Percentiles rank a stretch among this genome's conserved stretches.
phyloP scores from a whole-genome alignment of 2,113 vertebrate genomes.

The Tamias sibiricus region DNA sequence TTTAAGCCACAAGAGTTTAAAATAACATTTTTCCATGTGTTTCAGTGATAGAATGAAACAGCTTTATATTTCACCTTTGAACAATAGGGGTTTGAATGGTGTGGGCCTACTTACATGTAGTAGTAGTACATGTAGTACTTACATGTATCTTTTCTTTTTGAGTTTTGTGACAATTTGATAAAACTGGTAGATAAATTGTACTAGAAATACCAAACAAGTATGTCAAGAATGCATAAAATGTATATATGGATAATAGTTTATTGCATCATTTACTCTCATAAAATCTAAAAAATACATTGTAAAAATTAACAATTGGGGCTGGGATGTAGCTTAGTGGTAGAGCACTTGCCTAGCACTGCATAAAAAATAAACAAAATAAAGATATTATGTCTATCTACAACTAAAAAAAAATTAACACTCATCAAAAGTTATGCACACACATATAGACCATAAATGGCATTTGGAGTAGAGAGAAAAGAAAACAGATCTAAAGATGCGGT shows the following conservation, averaged over 20 bases:
- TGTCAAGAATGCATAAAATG: neutral
- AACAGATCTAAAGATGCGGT: neutral
- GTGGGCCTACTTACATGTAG: neutral
- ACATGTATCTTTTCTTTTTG: neutral
- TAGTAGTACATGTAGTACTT: too few relatives aligned
- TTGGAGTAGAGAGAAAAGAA: neutral
- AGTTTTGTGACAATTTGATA: neutral
- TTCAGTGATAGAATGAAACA: constrained; percentile 15
- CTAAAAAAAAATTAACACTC: neutral
- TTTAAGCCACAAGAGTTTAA: constrained; percentile 1
- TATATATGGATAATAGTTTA: neutral
- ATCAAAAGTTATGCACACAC: neutral
- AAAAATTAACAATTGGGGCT: neutral
- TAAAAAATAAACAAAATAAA: too few relatives aligned
- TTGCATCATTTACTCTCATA: neutral
- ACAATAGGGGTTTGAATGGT: neutral
- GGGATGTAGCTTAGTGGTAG: too few relatives aligned
- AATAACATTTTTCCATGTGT: neutral
- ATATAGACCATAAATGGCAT: neutral
- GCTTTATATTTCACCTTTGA: neutral
- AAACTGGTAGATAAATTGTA: neutral
- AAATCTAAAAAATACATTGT: neutral
- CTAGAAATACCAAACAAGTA: neutral
- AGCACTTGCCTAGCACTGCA: too few relatives aligned
- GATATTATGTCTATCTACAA: too few relatives aligned